A percentile compares a stretch with the other conserved stretches of the same genome.
These are phyloP conservation scores for Anolis carolinensis DNA, from an alignment of 2,113 vertebrate species.

Conservation along the genomic window DNA sequence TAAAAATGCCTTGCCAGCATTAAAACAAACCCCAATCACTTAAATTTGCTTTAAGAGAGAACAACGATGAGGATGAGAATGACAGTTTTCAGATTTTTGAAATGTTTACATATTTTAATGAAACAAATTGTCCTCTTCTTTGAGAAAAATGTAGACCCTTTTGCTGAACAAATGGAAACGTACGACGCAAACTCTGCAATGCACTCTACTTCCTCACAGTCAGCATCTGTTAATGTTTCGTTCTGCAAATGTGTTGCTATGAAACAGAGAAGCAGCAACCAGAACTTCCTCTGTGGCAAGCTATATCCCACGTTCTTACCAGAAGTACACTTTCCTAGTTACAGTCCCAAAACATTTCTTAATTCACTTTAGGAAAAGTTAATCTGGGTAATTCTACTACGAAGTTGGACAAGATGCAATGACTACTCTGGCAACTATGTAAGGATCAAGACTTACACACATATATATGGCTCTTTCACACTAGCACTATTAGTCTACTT, in stretches of 20 bases:
- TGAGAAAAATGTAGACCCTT: neutral
- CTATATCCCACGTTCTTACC: neutral
- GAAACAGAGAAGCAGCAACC: neutral
- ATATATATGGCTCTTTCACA: too few species aligned
- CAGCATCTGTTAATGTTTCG: neutral
- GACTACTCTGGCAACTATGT: neutral
- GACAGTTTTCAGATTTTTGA: neutral
- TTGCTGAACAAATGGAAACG: neutral
- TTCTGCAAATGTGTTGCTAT: constrained; percentile 14
- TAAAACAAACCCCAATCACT: neutral
- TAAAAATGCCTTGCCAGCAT: neutral
- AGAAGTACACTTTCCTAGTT: neutral
- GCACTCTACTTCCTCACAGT: neutral
- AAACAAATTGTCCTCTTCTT: neutral
- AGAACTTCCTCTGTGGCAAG: neutral
- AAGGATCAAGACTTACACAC: neutral
- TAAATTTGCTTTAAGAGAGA: neutral
- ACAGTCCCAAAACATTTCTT: neutral
- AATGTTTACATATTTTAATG: neutral
- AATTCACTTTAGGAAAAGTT: neutral
- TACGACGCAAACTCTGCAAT: neutral
- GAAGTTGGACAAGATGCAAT: neutral
- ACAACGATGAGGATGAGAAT: neutral
- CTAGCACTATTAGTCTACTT: too few species aligned
- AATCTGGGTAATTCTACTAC: neutral